A percentile compares a stretch with the other conserved stretches of the same genome.
Evolutionary conservation across 2,113 vertebrate genomes (phyloP).

Genomic region (rat (Rattus norvegicus)): DNA sequence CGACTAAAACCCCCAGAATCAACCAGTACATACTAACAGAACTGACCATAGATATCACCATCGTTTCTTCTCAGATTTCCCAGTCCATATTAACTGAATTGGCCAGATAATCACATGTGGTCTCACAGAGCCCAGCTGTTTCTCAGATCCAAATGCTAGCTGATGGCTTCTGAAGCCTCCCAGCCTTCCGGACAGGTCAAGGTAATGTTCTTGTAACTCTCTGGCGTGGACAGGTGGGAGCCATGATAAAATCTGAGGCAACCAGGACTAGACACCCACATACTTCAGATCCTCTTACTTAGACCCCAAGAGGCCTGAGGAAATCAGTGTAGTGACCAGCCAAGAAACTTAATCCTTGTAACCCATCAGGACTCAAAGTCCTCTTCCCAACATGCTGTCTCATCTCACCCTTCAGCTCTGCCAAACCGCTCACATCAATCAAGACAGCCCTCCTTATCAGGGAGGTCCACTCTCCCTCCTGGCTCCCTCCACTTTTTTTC

Average conservation of each 20-base stretch:
- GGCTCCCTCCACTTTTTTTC: background rate
- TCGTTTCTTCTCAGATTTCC: background rate
- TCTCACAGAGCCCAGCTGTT: background rate
- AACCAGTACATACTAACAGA: background rate
- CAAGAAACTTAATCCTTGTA: background rate
- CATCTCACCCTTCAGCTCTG: background rate
- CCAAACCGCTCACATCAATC: background rate
- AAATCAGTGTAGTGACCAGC: background rate
- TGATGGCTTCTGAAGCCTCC: background rate
- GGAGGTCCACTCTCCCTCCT: background rate
- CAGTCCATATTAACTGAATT: background rate
- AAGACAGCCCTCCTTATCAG: background rate
- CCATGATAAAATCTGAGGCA: background rate
- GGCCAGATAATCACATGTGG: background rate
- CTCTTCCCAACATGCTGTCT: conserved; percentile 4
- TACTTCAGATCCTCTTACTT: background rate
- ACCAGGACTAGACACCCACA: background rate
- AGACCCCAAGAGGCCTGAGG: background rate
- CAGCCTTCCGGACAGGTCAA: background rate
- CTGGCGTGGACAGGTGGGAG: background rate
- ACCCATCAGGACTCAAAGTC: background rate
- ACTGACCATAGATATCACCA: background rate
- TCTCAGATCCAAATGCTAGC: background rate
- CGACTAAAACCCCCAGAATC: background rate
- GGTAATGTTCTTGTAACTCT: background rate